A percentile compares a stretch with the other conserved stretches of the same genome.
These are phyloP conservation scores for Machimus atricapillus DNA, from an alignment of 2,888 invertebrate species.

Conservation along the genomic window DNA sequence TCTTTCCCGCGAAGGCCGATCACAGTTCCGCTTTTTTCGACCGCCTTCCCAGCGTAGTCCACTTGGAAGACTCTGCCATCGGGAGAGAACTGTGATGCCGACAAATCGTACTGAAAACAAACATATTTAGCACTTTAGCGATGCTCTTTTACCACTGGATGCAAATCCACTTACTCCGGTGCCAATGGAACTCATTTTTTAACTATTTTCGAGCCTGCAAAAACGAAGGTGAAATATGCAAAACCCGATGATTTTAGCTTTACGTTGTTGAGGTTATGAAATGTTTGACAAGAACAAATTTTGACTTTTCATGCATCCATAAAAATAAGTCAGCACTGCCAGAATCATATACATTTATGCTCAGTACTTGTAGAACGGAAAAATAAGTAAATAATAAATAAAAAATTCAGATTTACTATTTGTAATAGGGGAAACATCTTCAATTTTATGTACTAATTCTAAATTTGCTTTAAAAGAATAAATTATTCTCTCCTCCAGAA, in stretches of 20 bases:
- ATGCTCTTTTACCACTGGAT: constrained; percentile 20
- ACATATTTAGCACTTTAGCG: neutral
- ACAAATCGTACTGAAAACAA: constrained; percentile 87
- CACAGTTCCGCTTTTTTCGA: constrained; percentile 97
- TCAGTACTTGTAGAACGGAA: neutral
- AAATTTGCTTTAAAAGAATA: too few relatives aligned
- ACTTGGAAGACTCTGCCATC: constrained; percentile 99
- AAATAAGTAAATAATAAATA: neutral
- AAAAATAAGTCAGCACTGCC: neutral
- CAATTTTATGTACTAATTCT: too few relatives aligned
- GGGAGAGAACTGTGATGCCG: constrained; percentile 99
- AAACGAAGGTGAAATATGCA: constrained; percentile 40
- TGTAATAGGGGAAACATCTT: too few relatives aligned
- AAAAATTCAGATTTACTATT: too few relatives aligned
- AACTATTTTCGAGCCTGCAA: constrained; percentile 17
- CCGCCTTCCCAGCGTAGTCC: constrained; percentile 99
- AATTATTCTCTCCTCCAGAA: neutral
- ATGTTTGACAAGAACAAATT: constrained; percentile 49
- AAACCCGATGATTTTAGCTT: constrained; percentile 42
- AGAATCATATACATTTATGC: neutral
- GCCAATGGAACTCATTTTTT: constrained; percentile 91
- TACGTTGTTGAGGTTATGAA: constrained; percentile 49
- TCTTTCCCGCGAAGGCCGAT: constrained; percentile 94
- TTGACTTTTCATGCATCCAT: constrained; percentile 52
- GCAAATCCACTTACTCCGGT: constrained; percentile 79